A percentile compares a stretch with the other conserved stretches of the same genome.
These are phyloP conservation scores for Cydia pomonella DNA, from an alignment of 1,140 invertebrate species.

Conservation along the genomic window DNA sequence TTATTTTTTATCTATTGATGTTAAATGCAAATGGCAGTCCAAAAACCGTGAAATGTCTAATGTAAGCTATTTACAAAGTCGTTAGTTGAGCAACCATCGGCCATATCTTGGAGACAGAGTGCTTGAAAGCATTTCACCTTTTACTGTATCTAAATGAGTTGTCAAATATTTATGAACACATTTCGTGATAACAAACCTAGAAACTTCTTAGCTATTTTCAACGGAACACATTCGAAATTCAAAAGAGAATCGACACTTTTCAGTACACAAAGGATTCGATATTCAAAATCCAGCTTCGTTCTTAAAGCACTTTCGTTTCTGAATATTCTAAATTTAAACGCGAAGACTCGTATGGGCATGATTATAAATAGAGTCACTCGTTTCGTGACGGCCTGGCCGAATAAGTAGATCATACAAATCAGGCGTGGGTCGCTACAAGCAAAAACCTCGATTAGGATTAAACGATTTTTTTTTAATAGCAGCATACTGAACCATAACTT, in stretches of 20 bases:
- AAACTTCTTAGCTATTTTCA: slow-evolving; percentile 1
- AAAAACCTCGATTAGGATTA: slow-evolving; percentile 14
- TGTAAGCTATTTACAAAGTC: slow-evolving; percentile 32
- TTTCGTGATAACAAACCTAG: slow-evolving; percentile 17
- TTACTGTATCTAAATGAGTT: slow-evolving; percentile 30
- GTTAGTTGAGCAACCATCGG: slow-evolving; percentile 34
- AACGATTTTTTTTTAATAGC: background rate
- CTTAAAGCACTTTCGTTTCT: background rate
- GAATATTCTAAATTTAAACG: slow-evolving; percentile 11
- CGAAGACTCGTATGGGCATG: slow-evolving; percentile 21
- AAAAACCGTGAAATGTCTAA: slow-evolving; percentile 32
- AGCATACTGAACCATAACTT: slow-evolving; percentile 14
- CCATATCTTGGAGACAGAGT: slow-evolving; percentile 26
- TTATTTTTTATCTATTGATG: slow-evolving; percentile 27
- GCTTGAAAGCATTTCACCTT: slow-evolving; percentile 33
- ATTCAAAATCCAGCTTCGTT: slow-evolving; percentile 10
- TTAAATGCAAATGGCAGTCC: slow-evolving; percentile 35
- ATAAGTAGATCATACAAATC: slow-evolving; percentile 10
- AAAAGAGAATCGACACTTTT: background rate
- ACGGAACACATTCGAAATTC: slow-evolving; percentile 21
- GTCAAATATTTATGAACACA: slow-evolving; percentile 31
- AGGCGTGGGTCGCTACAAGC: slow-evolving; percentile 10
- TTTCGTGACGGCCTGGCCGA: slow-evolving; percentile 12
- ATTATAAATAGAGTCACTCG: slow-evolving; percentile 4
- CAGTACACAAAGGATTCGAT: background rate